phyloP scores from a whole-genome alignment of 1,140 invertebrate species.

The Myzus persicae region DNA sequence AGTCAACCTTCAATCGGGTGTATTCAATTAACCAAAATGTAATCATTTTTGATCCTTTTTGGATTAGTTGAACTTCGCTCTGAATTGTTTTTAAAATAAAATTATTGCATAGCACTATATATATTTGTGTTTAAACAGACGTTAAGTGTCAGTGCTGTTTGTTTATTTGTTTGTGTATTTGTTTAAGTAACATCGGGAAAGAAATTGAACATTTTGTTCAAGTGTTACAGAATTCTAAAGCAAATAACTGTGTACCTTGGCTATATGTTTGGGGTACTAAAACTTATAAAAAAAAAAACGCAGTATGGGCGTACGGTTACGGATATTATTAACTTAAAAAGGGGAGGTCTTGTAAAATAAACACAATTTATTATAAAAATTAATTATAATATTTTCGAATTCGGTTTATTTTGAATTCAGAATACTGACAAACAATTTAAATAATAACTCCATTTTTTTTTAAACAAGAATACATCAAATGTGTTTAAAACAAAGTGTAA shows the following conservation, averaged over 20 bases:
- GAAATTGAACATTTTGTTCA: no score
- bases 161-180: neutral
- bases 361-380: neutral
- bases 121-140: no score
- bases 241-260: neutral
- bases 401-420: neutral
- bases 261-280: neutral
- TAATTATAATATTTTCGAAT: neutral
- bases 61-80: neutral
- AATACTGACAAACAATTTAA: no score
- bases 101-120: no score
- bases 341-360: neutral
- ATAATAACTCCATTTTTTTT: no score
- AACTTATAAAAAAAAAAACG: neutral
- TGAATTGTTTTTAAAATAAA: neutral
- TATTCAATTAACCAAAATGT: neutral
- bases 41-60: neutral
- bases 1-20: neutral
- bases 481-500: no score
- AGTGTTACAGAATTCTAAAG: no score
- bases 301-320: no score
- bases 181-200: neutral
- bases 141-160: neutral
- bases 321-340: no score
- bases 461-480: no score